phyloP scores from a whole-genome alignment of 2,888 invertebrate genomes.

The Polydrusus cervinus region DNA sequence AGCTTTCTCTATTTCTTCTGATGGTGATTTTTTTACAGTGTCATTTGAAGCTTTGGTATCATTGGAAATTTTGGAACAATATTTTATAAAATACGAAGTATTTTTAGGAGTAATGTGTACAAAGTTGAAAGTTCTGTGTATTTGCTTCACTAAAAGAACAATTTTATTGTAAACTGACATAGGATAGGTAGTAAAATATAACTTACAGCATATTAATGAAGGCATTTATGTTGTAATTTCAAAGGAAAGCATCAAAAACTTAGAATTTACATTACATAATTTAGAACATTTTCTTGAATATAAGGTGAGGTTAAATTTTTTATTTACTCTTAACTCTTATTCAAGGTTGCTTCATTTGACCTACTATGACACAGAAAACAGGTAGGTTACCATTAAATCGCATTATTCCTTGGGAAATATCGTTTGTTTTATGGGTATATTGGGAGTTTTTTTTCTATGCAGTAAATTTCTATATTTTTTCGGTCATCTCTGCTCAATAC shows the following conservation, averaged over 20 bases:
- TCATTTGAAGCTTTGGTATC: neutral
- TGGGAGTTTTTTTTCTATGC: too few species aligned
- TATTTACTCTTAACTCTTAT: too few species aligned
- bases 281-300: neutral
- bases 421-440: too few species aligned
- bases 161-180: too few species aligned
- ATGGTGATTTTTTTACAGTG: neutral
- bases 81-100: slow-evolving; percentile 1
- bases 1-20: neutral
- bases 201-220: slow-evolving; percentile 1
- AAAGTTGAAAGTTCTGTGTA: neutral
- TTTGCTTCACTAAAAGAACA: neutral
- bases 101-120: neutral
- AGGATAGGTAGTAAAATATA: neutral
- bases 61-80: neutral
- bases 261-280: neutral
- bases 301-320: neutral
- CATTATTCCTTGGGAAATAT: too few species aligned
- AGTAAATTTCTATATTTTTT: too few species aligned
- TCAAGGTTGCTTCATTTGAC: too few species aligned
- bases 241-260: neutral
- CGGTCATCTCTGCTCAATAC: too few species aligned
- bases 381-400: too few species aligned
- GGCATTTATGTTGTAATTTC: neutral
- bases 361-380: too few species aligned